Evolutionary conservation across 37 sponge, comb jelly and placozoan species (phyloP).

Genomic region (Oscarella lobularis): DNA sequence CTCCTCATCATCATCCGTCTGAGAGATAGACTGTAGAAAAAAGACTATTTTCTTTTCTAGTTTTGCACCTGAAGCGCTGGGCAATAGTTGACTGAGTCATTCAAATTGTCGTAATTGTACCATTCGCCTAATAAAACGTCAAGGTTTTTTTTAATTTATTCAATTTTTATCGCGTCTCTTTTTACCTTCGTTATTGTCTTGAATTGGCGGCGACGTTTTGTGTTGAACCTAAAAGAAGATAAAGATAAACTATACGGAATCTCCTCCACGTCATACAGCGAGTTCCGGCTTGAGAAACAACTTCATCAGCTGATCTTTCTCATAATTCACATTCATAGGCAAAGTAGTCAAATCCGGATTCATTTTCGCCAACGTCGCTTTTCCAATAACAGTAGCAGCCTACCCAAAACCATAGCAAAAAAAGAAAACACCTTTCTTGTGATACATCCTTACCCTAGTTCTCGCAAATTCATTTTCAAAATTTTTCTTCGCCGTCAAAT

Average conservation of each 20-base stretch:
- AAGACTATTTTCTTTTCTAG: no score
- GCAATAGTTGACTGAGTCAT: conserved; percentile 55
- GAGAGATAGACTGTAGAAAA: no score
- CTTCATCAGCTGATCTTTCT: conserved; percentile 9
- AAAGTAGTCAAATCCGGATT: conserved; percentile 23
- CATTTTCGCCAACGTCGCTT: conserved; percentile 14
- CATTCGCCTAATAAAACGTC: conserved; percentile 18
- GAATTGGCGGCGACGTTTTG: no score
- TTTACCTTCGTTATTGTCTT: no score
- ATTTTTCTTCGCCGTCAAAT: conserved; percentile 1
- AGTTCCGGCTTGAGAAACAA: conserved; percentile 22
- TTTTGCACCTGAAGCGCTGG: conserved; percentile 26
- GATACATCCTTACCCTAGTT: not conserved
- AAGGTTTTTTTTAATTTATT: no score
- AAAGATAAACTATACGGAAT: no score
- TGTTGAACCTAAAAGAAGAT: no score
- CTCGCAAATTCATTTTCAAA: conserved; percentile 22
- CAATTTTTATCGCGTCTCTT: no score
- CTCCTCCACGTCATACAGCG: no score
- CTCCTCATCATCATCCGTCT: no score
- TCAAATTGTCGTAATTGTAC: conserved; percentile 57
- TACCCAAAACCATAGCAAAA: not conserved
- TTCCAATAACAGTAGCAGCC: conserved; percentile 10
- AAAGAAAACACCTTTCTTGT: not conserved
- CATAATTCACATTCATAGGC: conserved; percentile 25